A percentile compares a stretch with the other conserved stretches of the same genome.
phyloP scores from a whole-genome alignment of 1,140 invertebrate genomes.

The Drosophila sp. region DNA sequence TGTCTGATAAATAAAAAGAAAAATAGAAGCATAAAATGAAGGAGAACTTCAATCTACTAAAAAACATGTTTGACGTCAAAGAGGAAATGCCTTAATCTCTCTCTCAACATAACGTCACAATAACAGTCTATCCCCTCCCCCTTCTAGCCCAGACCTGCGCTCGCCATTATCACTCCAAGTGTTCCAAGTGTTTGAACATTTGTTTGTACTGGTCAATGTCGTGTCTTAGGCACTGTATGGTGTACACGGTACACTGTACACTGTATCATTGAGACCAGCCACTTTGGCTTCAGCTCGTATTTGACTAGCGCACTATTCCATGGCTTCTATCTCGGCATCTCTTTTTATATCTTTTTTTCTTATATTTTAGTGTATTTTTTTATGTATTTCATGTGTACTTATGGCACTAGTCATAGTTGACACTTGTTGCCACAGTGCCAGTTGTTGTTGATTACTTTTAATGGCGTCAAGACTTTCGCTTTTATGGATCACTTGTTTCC shows the following conservation, averaged over 20 bases:
- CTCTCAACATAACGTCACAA: constrained; percentile 54
- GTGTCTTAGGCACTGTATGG: background rate
- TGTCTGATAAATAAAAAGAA: constrained; percentile 45
- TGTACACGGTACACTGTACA: constrained; percentile 13
- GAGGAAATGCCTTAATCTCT: constrained; percentile 80
- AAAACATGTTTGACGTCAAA: constrained; percentile 76
- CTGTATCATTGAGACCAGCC: constrained; percentile 14
- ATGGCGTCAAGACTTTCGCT: constrained; percentile 82
- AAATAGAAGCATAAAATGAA: constrained; percentile 10
- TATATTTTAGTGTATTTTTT: constrained; percentile 29
- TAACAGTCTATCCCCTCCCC: constrained; percentile 19
- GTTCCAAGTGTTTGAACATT: constrained; percentile 51
- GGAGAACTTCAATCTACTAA: constrained; percentile 41
- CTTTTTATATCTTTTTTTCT: background rate
- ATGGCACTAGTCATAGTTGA: constrained; percentile 79
- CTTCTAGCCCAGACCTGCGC: too few relatives aligned
- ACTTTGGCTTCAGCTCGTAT: constrained; percentile 8
- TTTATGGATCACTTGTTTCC: constrained; percentile 73
- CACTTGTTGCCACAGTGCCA: constrained; percentile 62
- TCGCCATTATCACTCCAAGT: constrained; percentile 29
- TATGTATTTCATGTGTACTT: constrained; percentile 61
- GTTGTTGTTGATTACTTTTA: constrained; percentile 63
- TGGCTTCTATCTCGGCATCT: constrained; percentile 6
- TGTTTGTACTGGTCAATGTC: constrained; percentile 52
- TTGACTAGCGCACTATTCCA: constrained; percentile 11